Conservation (phyloP, 2,113 vertebrate species). For the Misgurnus mizolepis region DNA sequence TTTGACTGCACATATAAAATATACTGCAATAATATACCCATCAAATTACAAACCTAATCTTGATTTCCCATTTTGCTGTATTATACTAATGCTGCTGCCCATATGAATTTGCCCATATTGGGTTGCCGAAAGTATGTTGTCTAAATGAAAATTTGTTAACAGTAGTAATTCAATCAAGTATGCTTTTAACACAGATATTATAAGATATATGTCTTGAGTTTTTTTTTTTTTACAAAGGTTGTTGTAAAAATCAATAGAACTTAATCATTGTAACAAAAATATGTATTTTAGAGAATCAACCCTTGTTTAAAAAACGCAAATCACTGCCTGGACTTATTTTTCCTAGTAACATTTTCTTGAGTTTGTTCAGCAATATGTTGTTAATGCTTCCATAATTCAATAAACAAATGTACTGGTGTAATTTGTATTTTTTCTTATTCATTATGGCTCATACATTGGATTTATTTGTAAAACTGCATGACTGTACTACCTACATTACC, state of each 20-base stretch:
- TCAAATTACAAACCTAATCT: not conserved
- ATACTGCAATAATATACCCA: not conserved
- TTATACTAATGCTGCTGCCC: not conserved
- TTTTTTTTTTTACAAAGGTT: not conserved
- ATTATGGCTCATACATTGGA: not conserved
- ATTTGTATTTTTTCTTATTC: not conserved
- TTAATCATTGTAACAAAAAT: not conserved
- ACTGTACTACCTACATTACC: not conserved
- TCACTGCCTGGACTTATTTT: not conserved
- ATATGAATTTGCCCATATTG: no score
- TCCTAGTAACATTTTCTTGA: not conserved
- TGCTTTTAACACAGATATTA: conserved; percentile 7
- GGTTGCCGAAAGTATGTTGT: conserved; percentile 56
- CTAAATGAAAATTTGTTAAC: conserved; percentile 3
- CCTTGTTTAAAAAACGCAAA: not conserved
- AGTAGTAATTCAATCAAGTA: not conserved
- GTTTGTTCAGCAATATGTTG: not conserved
- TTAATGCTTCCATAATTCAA: conserved; percentile 41
- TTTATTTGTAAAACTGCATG: not conserved
- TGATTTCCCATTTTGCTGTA: not conserved
- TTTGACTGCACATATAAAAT: not conserved
- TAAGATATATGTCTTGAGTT: not conserved
- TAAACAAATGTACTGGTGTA: conserved; percentile 35
- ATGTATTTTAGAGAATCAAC: conserved; percentile 4
- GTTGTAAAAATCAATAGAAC: conserved; percentile 15